Base-by-base conservation (phyloP, 2,113 vertebrate genomes). In the Silurus asotus region DNA sequence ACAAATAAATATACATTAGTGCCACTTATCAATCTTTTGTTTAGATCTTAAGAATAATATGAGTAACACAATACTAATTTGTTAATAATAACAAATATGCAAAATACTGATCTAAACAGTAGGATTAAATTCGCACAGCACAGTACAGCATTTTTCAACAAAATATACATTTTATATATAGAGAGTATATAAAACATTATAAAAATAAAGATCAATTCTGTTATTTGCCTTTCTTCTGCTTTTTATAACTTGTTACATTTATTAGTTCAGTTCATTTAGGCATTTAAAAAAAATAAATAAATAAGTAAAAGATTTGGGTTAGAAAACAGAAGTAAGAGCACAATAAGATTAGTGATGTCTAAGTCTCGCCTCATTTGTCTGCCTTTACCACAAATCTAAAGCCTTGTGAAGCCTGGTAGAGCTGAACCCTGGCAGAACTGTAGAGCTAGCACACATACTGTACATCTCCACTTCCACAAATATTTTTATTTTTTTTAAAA, bases 281-380 rank as follows among this genome's bases (percentile, higher is more conserved):
- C 37, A 37, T 2, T 37, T 2, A 37, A 37, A 37, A 37, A 37
- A 37, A 37, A 37, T 2, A 37, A 37, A 37, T 37, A 37, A 37
- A 37, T 2, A 37, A 37, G 2, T 78, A 91, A 91, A 91, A 87
- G 87, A 89, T 80, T 90, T 87, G 91, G 93, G 93, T 92, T 93
- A 91, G 93, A 95, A 96, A 93, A 95, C 93, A 95, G 94, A 90
- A 91, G 93, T 94, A 93, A 94, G 93, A 92, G 92, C 93, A 91
- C 92, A 93, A 94, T 94, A 94, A 93, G 94, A 92, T 93, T 92
- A 94, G 89, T 92, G 94, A 93, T 93, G 91, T 90, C 89, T 25
- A 19, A 7, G 6, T 61, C 55, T 23, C 4, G 17, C n/a, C 19
- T 79, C 53, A 59, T 28, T 9, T 28, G 85, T 90, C 87, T 13